These are phyloP conservation scores for Pollenia labialis DNA, from an alignment of 2,888 invertebrate species.

Conservation along the genomic window DNA sequence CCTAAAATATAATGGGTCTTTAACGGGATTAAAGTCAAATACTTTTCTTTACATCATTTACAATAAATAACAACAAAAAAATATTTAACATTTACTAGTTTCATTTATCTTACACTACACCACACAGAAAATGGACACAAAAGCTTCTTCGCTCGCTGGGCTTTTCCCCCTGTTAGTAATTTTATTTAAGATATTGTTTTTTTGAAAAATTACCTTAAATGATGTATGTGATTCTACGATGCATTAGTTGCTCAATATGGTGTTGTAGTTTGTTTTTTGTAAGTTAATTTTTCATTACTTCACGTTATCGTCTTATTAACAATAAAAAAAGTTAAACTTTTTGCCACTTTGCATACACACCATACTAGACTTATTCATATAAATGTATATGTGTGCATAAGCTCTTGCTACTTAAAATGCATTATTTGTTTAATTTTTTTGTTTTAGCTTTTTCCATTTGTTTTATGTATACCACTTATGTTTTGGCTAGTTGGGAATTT, in stretches of 20 bases:
- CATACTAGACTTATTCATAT: not conserved
- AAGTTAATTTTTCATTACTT: constrained; percentile 69
- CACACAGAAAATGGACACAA: not conserved
- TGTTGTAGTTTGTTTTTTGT: constrained; percentile 49
- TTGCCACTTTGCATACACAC: constrained; percentile 57
- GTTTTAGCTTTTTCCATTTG: constrained; percentile 12
- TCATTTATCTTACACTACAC: constrained; percentile 54
- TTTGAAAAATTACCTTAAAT: constrained; percentile 68
- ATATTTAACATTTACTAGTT: constrained; percentile 47
- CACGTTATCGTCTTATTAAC: constrained; percentile 25
- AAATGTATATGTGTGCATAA: not conserved
- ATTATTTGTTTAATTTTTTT: constrained; percentile 57
- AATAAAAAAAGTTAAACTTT: not conserved
- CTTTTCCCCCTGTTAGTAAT: constrained; percentile 39
- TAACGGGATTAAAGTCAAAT: constrained; percentile 45
- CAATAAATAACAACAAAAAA: not conserved
- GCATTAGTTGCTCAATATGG: constrained; percentile 60
- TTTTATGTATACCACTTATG: constrained; percentile 25
- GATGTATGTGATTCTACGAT: constrained; percentile 58
- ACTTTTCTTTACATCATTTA: constrained; percentile 7
- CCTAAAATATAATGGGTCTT: not conserved
- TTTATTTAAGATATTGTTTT: constrained; percentile 30
- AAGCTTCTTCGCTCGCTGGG: constrained; percentile 42
- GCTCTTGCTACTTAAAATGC: constrained; percentile 55
- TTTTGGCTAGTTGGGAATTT: constrained; percentile 31